phyloP scores from a whole-genome alignment of 1,140 invertebrate genomes.

The Calephelis nemesis region DNA sequence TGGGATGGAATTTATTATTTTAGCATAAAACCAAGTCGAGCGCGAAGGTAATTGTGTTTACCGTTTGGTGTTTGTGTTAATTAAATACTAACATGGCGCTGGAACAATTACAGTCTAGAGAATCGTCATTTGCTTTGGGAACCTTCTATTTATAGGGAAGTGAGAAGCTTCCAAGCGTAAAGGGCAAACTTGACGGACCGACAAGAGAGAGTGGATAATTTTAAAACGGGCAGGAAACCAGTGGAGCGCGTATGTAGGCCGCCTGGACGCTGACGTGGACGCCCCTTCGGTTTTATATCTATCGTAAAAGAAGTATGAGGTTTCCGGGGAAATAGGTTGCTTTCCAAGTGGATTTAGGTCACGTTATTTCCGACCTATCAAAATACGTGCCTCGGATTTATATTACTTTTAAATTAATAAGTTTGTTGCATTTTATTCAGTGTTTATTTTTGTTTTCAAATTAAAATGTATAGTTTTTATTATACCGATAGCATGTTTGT shows the following conservation, averaged over 20 bases:
- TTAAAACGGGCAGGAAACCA: conserved; percentile 70
- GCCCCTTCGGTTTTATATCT: conserved; percentile 53
- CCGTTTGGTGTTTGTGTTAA: conserved; percentile 8
- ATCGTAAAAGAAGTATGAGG: conserved; percentile 55
- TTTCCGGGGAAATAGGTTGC: conserved; percentile 65
- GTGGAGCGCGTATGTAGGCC: conserved; percentile 65
- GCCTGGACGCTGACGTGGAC: conserved; percentile 42
- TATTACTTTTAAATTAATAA: not conserved
- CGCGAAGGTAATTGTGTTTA: conserved; percentile 17
- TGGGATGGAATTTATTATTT: conserved; percentile 13
- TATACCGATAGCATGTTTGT: no score
- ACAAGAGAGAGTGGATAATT: conserved; percentile 64
- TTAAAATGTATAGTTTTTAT: no score
- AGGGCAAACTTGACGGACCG: conserved; percentile 64
- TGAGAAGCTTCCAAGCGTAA: conserved; percentile 56
- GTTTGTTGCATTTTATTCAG: not conserved
- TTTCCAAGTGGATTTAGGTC: conserved; percentile 56
- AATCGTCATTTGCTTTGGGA: conserved; percentile 15
- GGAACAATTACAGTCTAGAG: conserved; percentile 14
- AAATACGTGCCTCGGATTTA: not conserved
- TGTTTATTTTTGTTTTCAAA: no score
- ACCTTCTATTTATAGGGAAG: conserved; percentile 31
- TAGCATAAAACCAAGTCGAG: conserved; percentile 4
- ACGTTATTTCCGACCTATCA: conserved; percentile 26
- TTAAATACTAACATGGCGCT: conserved; percentile 16